These are phyloP conservation scores for Drosophila erecta DNA, from an alignment of 1,140 invertebrate species.

Conservation along the genomic window DNA sequence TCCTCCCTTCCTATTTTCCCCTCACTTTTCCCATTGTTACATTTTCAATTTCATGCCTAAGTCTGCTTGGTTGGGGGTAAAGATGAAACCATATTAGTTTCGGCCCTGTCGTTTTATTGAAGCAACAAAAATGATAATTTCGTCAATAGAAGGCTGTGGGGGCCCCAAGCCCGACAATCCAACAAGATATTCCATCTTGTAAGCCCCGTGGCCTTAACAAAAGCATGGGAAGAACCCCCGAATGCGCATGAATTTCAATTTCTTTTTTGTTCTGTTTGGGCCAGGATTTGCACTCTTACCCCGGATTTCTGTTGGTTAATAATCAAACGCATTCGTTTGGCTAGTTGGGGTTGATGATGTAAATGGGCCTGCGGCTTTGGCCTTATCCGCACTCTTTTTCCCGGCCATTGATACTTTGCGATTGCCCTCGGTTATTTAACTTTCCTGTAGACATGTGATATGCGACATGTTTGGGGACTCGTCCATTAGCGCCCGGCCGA, in stretches of 20 bases:
- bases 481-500: slow-evolving; percentile 62
- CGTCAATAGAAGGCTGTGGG: slow-evolving; percentile 60
- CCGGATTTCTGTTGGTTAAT: slow-evolving; percentile 56
- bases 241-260: slow-evolving; percentile 80
- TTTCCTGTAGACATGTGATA: slow-evolving; percentile 75
- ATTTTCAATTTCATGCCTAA: slow-evolving; percentile 72
- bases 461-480: slow-evolving; percentile 22
- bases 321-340: slow-evolving; percentile 65
- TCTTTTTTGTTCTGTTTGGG: slow-evolving; percentile 17
- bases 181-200: slow-evolving; percentile 33
- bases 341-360: slow-evolving; percentile 50
- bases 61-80: slow-evolving; percentile 44
- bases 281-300: slow-evolving; percentile 60
- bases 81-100: slow-evolving; percentile 67
- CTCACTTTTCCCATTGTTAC: slow-evolving; percentile 18
- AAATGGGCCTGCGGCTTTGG: slow-evolving; percentile 41
- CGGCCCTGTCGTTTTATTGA: slow-evolving; percentile 79
- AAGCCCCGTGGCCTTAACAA: slow-evolving; percentile 30
- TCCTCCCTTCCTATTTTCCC: slow-evolving; percentile 1
- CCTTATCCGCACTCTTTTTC: background rate
- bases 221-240: slow-evolving; percentile 14
- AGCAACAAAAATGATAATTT: slow-evolving; percentile 81
- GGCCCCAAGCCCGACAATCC: background rate
- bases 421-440: slow-evolving; percentile 79
- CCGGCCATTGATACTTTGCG: slow-evolving; percentile 64